These are phyloP conservation scores for Parnassius smintheus DNA, from an alignment of 2,888 invertebrate species.

Conservation along the genomic window DNA sequence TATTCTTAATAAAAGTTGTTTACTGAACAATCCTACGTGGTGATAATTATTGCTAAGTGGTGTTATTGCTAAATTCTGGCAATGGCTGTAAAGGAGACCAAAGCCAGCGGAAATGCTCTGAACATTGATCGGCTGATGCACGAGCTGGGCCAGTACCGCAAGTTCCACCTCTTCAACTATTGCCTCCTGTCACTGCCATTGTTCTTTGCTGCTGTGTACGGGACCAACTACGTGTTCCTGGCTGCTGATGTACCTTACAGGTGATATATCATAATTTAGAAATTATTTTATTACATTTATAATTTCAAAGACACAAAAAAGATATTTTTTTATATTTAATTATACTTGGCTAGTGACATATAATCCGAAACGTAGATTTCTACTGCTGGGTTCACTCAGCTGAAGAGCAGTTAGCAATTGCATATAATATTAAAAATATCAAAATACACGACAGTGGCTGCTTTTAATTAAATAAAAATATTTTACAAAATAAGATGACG, in stretches of 20 bases:
- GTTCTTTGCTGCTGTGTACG: constrained; percentile 52
- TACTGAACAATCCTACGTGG: no score
- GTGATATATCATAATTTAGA: constrained; percentile 35
- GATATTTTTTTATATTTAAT: no score
- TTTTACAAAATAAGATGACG: no score
- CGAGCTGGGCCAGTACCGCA: constrained; percentile 63
- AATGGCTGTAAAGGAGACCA: constrained; percentile 27
- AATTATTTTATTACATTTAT: not conserved
- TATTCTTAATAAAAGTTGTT: no score
- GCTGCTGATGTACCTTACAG: constrained; percentile 68
- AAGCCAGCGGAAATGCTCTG: constrained; percentile 34
- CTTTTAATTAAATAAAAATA: no score
- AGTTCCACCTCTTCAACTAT: constrained; percentile 62
- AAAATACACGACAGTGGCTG: no score
- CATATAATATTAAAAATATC: no score
- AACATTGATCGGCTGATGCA: constrained; percentile 63
- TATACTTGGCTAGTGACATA: no score
- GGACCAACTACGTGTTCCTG: constrained; percentile 65
- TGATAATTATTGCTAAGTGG: constrained; percentile 5
- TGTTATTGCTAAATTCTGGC: not conserved
- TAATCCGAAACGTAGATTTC: no score
- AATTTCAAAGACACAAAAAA: not conserved
- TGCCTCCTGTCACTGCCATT: constrained; percentile 48
- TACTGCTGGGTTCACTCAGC: no score
- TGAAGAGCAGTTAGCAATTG: no score